Base-by-base conservation (phyloP, 1,140 invertebrate genomes). In the Drosophila triauraria region DNA sequence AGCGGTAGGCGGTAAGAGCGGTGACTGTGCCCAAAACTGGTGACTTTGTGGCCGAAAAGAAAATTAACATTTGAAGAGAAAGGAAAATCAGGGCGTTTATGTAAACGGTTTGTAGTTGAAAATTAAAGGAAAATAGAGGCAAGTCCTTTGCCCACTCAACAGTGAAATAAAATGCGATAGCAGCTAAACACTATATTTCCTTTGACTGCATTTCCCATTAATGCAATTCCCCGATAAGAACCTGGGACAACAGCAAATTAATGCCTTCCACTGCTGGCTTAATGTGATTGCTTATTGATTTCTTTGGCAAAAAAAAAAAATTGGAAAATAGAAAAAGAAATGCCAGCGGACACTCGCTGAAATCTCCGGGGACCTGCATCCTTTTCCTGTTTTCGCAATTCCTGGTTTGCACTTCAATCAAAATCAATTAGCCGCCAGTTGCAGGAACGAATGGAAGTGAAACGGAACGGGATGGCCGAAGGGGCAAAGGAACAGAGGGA, bases 271-370 rank as follows among this genome's bases (percentile, higher is more conserved):
- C 7, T 32, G 35, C 35, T 12, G 38, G 15, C 53, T 40, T 13
- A 61, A 51, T n/a, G 27, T 32, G 58, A 61, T 61, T 61, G 50
- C 61, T 64, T 64, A 57, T 35, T 56, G 61, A 63, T 63, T 63
- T 43, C 50, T 25, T 2, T 30, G 35, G 60, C 48, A 56, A 42
- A 30, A 40, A 27, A 20, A 12, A 30, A 44, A 27, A 20, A 17
- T 20, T 27, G 30, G 8, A 32, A 32, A 32, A 32, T 30, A 30
- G 27, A 27, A 17, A n/a, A 10, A 7, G 57, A 64, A 58, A 43
- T 58, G 50, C 8, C 40, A 38, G 10, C 4, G 42, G 30, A 44
- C 40, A 17, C 57, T 59, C 30, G 42, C 17, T 46, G 30, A 23
- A 59, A 59, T 65, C 42, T 38, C 48, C 15, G 10, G 32, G 15